Evolutionary conservation across 2,888 invertebrate genomes (phyloP).

Genomic region (Dorcus hopei): DNA sequence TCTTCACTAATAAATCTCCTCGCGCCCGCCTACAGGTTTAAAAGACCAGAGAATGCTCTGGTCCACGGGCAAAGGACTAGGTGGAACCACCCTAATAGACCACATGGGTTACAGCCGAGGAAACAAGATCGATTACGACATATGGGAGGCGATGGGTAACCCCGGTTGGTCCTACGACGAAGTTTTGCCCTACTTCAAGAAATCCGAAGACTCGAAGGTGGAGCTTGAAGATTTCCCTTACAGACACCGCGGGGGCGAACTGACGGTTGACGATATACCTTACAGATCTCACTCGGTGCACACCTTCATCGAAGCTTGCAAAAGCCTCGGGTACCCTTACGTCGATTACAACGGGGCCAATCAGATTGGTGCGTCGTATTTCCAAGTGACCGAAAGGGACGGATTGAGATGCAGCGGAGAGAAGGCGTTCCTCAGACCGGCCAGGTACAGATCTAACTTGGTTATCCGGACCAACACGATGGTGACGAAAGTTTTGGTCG

Average conservation of each 20-base stretch:
- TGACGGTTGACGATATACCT: slow-evolving; percentile 46
- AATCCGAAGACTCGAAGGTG: slow-evolving; percentile 55
- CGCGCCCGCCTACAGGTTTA: too few relatives aligned
- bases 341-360: slow-evolving; percentile 67
- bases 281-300: slow-evolving; percentile 50
- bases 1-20: too few relatives aligned
- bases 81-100: slow-evolving; percentile 63
- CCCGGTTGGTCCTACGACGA: slow-evolving; percentile 58
- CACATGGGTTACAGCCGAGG: slow-evolving; percentile 66
- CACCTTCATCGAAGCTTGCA: slow-evolving; percentile 61
- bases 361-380: slow-evolving; percentile 59
- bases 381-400: slow-evolving; percentile 58
- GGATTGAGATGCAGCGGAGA: slow-evolving; percentile 67
- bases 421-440: slow-evolving; percentile 61
- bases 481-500: slow-evolving; percentile 66
- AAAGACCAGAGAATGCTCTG: too few relatives aligned
- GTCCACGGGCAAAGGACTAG: slow-evolving; percentile 57
- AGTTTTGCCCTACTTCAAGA: slow-evolving; percentile 50
- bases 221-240: slow-evolving; percentile 48
- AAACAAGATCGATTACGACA: slow-evolving; percentile 61
- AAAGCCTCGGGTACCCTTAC: slow-evolving; percentile 62
- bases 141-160: slow-evolving; percentile 60
- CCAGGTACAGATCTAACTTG: slow-evolving; percentile 61
- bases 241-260: slow-evolving; percentile 49
- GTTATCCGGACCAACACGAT: slow-evolving; percentile 61